phyloP scores from a whole-genome alignment of 2,888 invertebrate species.

The Platycheirus rosarum region DNA sequence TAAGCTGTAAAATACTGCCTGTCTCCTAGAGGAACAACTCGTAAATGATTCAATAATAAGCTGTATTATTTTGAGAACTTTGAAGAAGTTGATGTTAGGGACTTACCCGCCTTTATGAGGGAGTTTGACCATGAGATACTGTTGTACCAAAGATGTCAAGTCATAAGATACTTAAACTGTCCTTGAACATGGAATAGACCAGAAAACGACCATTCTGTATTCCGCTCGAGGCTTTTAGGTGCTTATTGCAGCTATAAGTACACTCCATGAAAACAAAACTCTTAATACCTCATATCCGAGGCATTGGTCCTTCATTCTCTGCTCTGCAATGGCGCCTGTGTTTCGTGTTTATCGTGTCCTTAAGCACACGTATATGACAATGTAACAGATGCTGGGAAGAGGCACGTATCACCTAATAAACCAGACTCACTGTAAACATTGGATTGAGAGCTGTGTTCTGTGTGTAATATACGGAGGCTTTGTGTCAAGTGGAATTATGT shows the following conservation, averaged over 20 bases:
- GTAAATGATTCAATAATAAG: too few species aligned
- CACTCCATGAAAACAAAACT: conserved; percentile 65
- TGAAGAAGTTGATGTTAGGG: too few species aligned
- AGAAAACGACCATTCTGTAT: conserved; percentile 7
- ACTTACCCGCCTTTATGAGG: neutral
- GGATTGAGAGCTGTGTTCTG: conserved; percentile 47
- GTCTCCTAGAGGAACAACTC: too few species aligned
- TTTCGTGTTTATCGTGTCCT: conserved; percentile 46
- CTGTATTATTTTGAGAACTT: too few species aligned
- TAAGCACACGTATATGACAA: conserved; percentile 65
- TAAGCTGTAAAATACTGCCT: too few species aligned
- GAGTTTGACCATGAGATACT: conserved; percentile 29
- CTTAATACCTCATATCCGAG: conserved; percentile 45
- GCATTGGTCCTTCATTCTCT: conserved; percentile 18
- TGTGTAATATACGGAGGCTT: conserved; percentile 39
- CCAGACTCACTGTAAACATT: conserved; percentile 51
- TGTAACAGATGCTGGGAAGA: conserved; percentile 64
- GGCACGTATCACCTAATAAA: conserved; percentile 69
- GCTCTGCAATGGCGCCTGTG: neutral
- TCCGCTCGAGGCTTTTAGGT: conserved; percentile 25
- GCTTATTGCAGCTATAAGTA: conserved; percentile 60
- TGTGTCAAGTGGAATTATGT: conserved; percentile 73
- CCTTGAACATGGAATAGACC: conserved; percentile 25
- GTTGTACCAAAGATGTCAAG: conserved; percentile 18
- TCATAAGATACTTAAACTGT: conserved; percentile 51